Percentiles rank a stretch among this genome's conserved stretches.
phyloP scores from a whole-genome alignment of 2,113 vertebrate species.

The Raja brachyura region DNA sequence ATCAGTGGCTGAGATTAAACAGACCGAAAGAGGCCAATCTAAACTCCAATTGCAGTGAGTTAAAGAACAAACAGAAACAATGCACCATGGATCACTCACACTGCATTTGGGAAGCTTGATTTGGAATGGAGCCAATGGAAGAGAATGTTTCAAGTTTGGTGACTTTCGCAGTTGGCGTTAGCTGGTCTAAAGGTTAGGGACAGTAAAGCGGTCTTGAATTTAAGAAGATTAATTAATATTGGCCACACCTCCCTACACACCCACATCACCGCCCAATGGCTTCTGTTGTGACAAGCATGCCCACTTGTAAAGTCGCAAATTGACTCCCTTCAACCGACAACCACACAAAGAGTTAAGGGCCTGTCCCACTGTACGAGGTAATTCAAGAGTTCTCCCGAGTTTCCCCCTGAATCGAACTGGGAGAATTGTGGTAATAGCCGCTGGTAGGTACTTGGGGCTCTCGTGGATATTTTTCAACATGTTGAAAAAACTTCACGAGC shows the following conservation, averaged over 20 bases:
- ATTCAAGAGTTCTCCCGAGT: too few species aligned
- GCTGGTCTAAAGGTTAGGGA: neutral
- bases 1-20: neutral
- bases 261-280: neutral
- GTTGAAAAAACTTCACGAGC: too few species aligned
- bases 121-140: neutral
- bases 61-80: neutral
- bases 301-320: neutral
- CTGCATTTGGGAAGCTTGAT: neutral
- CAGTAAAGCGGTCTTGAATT: neutral
- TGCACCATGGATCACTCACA: neutral
- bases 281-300: too few species aligned
- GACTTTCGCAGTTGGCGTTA: neutral
- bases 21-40: neutral
- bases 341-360: too few species aligned
- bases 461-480: too few species aligned
- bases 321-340: too few species aligned
- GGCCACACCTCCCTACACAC: neutral
- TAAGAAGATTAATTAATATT: too few species aligned
- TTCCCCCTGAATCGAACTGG: too few species aligned
- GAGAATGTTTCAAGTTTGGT: neutral
- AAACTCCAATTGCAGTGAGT: neutral
- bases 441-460: too few species aligned
- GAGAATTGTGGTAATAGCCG: too few species aligned
- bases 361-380: too few species aligned